Base-by-base conservation (phyloP, 2,113 vertebrate species). In the Cygnus buccinator region DNA sequence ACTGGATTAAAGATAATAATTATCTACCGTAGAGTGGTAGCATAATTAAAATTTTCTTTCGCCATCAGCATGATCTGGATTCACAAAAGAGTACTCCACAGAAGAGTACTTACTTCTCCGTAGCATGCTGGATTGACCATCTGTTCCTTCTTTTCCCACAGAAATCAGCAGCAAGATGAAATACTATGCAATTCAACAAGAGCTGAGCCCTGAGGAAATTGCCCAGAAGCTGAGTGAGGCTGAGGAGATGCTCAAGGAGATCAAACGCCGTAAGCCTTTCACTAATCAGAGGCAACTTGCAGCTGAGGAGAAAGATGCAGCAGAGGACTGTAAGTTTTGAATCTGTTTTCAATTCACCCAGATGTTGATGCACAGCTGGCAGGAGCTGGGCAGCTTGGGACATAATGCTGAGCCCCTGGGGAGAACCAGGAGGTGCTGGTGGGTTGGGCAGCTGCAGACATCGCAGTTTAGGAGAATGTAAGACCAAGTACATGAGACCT, bases 101-200 rank as follows among this genome's bases (percentile, higher is more conserved):
- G 46, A 48, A 48, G 20, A 48, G 22, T 43, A 54, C 73, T 91
- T 79, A 68, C 43, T 96, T 65, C 33, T 74, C 68, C 78, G 35
- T 57, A 92, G 39, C 20, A 19, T 13, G 33, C 43, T 55, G 72
- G 66, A 77, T 63, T 35, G 4, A 75, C 73, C 77, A 93, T 89
- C 7, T 93, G 46, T 44, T 96, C 72, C 65, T 74, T 84, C 74
- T 83, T 91, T 48, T 80, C 93, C 73, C 50, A 14, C 97, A 99
- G 99, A 99, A 95, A 99, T 99, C 97, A 98, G 98, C 95, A 97
- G 95, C 48, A 99, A 99, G 94, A 98, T 99, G 98, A 97, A 98
- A 72, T 98, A 98, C 79, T 99, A 99, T 54, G 98, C 98, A 37
- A 87, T 98, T 54, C 97, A 99, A 31, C 98, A 98, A 94, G 98